A percentile compares a stretch with the other conserved stretches of the same genome.
These are phyloP conservation scores for Syritta pipiens DNA, from an alignment of 2,888 invertebrate species.

Conservation along the genomic window DNA sequence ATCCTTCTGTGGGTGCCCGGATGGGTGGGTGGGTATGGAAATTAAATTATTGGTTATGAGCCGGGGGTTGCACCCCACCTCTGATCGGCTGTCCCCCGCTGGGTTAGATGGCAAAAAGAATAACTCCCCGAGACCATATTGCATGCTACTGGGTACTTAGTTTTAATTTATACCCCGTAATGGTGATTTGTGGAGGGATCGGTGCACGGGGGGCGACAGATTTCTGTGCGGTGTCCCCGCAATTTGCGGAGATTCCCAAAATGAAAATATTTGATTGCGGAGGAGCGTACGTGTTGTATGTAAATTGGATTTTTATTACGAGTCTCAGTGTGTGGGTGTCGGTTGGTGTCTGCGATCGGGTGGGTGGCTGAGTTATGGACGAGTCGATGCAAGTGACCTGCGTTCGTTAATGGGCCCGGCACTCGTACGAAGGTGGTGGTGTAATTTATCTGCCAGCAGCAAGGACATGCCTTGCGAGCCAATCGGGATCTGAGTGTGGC, in stretches of 20 bases:
- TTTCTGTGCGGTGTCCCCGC: slow-evolving; percentile 26
- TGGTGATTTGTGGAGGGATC: slow-evolving; percentile 63
- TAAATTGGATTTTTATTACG: slow-evolving; percentile 37
- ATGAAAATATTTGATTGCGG: slow-evolving; percentile 36
- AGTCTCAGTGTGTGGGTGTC: too few species aligned
- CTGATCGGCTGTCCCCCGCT: background rate
- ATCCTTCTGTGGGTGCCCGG: background rate
- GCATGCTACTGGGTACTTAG: slow-evolving; percentile 54
- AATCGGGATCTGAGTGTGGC: too few species aligned
- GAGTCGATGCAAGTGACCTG: background rate
- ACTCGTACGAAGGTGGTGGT: too few species aligned
- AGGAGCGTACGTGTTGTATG: slow-evolving; percentile 40
- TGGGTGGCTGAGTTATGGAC: background rate
- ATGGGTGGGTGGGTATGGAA: slow-evolving; percentile 52
- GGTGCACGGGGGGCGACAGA: background rate
- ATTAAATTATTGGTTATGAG: slow-evolving; percentile 70
- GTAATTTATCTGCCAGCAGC: too few species aligned
- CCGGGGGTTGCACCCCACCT: slow-evolving; percentile 6
- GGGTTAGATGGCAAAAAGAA: slow-evolving; percentile 57
- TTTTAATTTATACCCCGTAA: slow-evolving; percentile 64
- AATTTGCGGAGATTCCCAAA: slow-evolving; percentile 52
- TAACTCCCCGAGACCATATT: slow-evolving; percentile 55
- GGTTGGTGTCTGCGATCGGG: background rate
- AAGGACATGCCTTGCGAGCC: too few species aligned
- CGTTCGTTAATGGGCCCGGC: background rate